These are phyloP conservation scores for Chrysemys picta DNA, from an alignment of 2,113 vertebrate species.

Conservation along the genomic window DNA sequence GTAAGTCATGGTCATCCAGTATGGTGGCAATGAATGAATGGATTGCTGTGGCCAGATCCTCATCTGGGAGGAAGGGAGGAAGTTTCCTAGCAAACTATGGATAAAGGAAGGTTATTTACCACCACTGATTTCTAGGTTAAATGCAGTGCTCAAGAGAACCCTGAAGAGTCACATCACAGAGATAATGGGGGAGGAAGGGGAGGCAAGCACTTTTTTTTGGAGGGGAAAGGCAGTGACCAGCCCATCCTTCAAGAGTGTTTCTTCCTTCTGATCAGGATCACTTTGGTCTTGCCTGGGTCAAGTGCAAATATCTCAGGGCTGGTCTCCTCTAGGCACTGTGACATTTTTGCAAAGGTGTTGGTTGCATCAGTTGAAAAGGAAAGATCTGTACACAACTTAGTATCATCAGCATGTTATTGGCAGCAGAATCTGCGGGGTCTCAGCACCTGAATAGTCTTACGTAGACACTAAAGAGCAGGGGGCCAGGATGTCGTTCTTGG, in stretches of 20 bases:
- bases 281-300: background rate
- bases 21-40: background rate
- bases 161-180: background rate
- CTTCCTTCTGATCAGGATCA: background rate
- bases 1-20: background rate
- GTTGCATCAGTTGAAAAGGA: background rate
- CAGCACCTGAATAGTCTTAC: accelerated
- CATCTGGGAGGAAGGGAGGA: background rate
- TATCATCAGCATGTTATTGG: background rate
- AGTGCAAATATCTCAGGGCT: background rate
- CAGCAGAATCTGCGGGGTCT: background rate
- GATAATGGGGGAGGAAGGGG: background rate
- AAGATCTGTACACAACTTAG: accelerated
- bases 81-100: background rate
- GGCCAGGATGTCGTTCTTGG: background rate
- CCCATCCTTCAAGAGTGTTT: background rate
- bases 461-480: background rate
- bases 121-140: background rate
- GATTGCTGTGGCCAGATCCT: background rate
- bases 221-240: background rate
- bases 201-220: background rate
- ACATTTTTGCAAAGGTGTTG: background rate
- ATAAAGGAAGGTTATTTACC: background rate
- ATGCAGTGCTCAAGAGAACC: background rate
- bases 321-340: background rate